Evolutionary conservation across 1,140 invertebrate genomes (phyloP), one percentile per base, ranked within the genome.

Genomic region (Heliconius hewitsoni): DNA sequence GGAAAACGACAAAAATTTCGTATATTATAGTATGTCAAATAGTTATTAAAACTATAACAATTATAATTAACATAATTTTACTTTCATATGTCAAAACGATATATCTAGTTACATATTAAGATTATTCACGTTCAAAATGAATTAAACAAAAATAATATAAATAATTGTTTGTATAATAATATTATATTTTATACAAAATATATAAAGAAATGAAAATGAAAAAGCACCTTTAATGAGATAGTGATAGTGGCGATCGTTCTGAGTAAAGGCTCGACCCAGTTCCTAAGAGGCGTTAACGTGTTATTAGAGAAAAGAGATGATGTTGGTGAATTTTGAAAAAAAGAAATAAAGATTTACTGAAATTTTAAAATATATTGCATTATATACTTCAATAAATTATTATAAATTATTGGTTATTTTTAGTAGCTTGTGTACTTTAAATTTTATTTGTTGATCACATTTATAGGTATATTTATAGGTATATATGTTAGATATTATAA

Each of bases 181-280:
- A 16, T 46, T 46, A 46, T 46, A 23, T 42, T 50, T 42, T 19
- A 27, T 46, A 73, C 37, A 50, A 73, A 73, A 73, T 73, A 39
- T 66, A 66, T 66, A 66, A 57, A 57, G n/a, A 57, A 13, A 9
- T 13, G 23, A 66, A 27, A 66, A 27, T 9, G 23, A 66, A 73
- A 73, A 73, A 50, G 13, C n/a, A 27, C 50, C 70, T 71, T 30
- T 77, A 72, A 77, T 77, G 70, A 55, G 70, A 77, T 55, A 52
- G 76, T 55, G 76, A 72, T 72, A 34, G 76, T 42, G 70, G 39
- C 71, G 55, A 66, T 73, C 50, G 50, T 73, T 80, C 70, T 78
- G n/a, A 23, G 66, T 80, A 70, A 76, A 75, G 78, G 55, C 79
- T 80, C 79, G 79, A 60, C 75, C 71, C 70, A 79, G 73, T 76